Percentiles rank a stretch among this genome's conserved stretches.
These are phyloP conservation scores for Archivesica marissinica DNA, from an alignment of 1,140 invertebrate species.

Conservation along the genomic window DNA sequence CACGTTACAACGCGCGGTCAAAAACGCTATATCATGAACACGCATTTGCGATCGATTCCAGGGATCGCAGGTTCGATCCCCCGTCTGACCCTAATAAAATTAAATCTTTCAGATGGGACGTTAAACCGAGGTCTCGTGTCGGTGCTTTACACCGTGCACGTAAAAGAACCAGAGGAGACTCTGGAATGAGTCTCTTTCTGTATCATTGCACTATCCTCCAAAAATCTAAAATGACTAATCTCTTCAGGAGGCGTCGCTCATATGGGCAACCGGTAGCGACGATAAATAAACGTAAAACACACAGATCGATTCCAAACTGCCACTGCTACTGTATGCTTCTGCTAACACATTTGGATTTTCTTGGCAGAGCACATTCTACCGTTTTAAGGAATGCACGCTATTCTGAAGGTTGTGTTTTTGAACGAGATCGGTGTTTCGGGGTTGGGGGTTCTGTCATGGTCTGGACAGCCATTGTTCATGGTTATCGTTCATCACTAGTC, in stretches of 20 bases:
- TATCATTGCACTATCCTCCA: no score
- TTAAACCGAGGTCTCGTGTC: no score
- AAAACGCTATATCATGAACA: background rate
- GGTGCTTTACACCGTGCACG: no score
- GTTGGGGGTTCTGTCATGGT: background rate
- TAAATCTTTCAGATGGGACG: no score
- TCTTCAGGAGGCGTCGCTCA: no score
- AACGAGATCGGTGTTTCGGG: background rate
- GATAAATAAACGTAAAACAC: no score
- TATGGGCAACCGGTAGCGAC: no score
- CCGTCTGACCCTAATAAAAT: no score
- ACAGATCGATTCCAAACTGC: constrained; percentile 14
- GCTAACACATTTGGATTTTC: background rate
- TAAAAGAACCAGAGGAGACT: no score
- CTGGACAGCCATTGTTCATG: background rate
- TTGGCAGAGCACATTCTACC: background rate
- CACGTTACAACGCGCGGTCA: background rate
- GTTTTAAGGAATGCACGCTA: background rate
- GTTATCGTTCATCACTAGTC: background rate
- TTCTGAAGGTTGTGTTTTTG: background rate
- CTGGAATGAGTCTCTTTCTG: no score
- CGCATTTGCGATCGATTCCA: background rate
- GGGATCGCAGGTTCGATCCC: no score
- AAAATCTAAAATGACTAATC: no score
- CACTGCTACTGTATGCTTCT: constrained; percentile 14